A percentile compares a stretch with the other conserved stretches of the same genome.
phyloP scores from a whole-genome alignment of 2,888 invertebrate genomes.

The Nowickia ferox region DNA sequence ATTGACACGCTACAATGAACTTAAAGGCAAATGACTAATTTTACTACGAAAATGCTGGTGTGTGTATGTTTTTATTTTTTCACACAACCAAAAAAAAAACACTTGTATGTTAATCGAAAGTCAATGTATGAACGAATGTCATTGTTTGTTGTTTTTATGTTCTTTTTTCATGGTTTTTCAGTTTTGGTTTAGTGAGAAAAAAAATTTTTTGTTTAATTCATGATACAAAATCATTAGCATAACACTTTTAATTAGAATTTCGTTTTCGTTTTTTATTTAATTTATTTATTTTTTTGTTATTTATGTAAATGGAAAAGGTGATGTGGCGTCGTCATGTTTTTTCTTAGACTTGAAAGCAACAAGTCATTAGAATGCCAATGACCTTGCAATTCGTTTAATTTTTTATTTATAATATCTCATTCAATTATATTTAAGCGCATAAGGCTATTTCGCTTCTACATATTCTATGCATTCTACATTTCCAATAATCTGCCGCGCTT shows the following conservation, averaged over 20 bases:
- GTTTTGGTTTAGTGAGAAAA: constrained; percentile 7
- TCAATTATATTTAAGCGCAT: too few relatives aligned
- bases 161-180: not conserved
- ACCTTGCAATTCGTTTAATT: constrained; percentile 16
- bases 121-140: constrained; percentile 37
- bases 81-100: constrained; percentile 10
- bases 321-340: constrained; percentile 20
- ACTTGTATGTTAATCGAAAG: constrained; percentile 33
- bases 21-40: constrained; percentile 31
- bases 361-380: constrained; percentile 24
- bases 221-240: constrained; percentile 39
- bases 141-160: not conserved
- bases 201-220: constrained; percentile 23
- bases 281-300: constrained; percentile 3
- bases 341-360: not conserved
- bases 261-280: not conserved
- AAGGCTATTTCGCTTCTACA: too few relatives aligned
- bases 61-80: not conserved
- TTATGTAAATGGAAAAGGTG: not conserved
- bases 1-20: constrained; percentile 18
- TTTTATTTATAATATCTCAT: not conserved
- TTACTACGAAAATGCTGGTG: not conserved
- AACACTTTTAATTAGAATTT: constrained; percentile 18
- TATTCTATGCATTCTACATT: too few relatives aligned
- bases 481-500: too few relatives aligned